phyloP scores from a whole-genome alignment of 2,797 vertebrate species.

The Hephaestus fuliginosus region DNA sequence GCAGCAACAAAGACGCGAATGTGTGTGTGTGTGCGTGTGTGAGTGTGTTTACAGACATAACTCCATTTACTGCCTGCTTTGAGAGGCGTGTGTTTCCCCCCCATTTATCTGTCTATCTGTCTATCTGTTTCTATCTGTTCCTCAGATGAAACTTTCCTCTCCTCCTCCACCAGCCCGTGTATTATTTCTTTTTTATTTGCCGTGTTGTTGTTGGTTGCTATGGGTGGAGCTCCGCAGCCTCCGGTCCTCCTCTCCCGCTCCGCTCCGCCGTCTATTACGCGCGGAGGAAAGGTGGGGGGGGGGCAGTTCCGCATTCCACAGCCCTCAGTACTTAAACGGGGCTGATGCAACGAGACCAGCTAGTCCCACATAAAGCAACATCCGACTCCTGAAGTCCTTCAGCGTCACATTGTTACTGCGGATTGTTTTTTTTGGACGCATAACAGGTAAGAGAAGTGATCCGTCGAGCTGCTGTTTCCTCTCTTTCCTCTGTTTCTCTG shows the following conservation, averaged over 20 bases:
- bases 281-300: too few species aligned
- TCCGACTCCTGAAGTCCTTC: conserved; percentile 44
- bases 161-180: conserved; percentile 56
- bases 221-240: conserved; percentile 76
- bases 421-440: conserved; percentile 69
- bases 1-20: neutral
- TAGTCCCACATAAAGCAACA: conserved; percentile 71
- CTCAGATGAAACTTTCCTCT: conserved; percentile 69
- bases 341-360: conserved; percentile 92
- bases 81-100: conserved; percentile 42
- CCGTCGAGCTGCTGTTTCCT: neutral
- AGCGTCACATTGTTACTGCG: conserved; percentile 34
- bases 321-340: conserved; percentile 91
- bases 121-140: neutral
- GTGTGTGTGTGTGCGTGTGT: neutral
- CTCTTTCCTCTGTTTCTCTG: too few species aligned
- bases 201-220: conserved; percentile 78
- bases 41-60: conserved; percentile 42
- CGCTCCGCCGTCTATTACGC: too few species aligned
- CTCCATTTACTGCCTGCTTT: conserved; percentile 35
- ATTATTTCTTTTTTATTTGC: too few species aligned
- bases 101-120: neutral
- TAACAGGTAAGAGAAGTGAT: conserved; percentile 69
- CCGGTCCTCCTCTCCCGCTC: conserved; percentile 41
- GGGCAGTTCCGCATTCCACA: conserved; percentile 93